These are phyloP conservation scores for Dryobotodes eremita DNA, from an alignment of 2,888 invertebrate species.

Conservation along the genomic window DNA sequence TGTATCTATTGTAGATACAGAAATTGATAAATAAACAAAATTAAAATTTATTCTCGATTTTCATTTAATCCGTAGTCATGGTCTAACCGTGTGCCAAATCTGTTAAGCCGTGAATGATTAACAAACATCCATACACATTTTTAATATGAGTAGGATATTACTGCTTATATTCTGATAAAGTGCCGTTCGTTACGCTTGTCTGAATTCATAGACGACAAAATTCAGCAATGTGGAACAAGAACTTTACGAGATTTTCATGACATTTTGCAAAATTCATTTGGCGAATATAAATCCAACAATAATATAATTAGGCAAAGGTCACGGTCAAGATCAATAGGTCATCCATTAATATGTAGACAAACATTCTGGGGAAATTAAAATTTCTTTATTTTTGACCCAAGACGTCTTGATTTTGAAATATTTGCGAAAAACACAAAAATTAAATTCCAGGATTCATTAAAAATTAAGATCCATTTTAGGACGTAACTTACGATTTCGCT, in stretches of 20 bases:
- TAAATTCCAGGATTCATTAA: no score
- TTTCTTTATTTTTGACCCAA: no score
- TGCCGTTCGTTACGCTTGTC: neutral
- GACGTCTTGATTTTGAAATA: no score
- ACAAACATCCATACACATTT: neutral
- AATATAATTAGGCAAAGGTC: neutral
- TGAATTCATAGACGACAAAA: neutral
- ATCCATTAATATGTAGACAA: neutral
- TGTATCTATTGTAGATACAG: constrained; percentile 90
- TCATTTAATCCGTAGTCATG: constrained; percentile 33
- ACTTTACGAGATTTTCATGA: neutral
- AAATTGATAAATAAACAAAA: constrained; percentile 90
- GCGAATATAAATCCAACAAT: neutral
- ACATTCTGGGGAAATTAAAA: no score
- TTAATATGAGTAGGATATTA: neutral
- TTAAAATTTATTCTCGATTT: constrained; percentile 71
- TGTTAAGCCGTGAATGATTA: neutral
- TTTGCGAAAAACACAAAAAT: neutral
- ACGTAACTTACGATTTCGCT: no score
- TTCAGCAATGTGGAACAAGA: neutral
- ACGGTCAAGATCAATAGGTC: neutral
- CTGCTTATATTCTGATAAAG: neutral
- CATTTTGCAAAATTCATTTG: neutral
- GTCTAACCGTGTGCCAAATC: neutral
- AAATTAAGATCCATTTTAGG: no score